Conservation (phyloP, 2,113 vertebrate genomes). For the Cottus gobio region DNA sequence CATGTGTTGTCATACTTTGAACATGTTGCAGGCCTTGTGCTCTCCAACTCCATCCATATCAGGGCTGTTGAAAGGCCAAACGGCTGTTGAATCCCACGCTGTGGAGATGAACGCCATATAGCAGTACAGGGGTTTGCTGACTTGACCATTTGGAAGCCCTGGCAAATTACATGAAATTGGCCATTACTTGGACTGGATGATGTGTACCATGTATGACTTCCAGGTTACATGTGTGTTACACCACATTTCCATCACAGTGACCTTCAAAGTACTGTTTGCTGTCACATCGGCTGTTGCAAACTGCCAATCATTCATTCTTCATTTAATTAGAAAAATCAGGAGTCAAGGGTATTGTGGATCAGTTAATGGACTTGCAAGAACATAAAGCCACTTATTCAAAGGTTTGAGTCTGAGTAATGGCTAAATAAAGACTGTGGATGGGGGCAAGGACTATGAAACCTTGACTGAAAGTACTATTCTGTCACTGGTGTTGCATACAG, state of each 20-base stretch:
- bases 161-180: constrained; percentile 34
- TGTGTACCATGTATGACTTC: constrained; percentile 25
- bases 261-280: constrained; percentile 59
- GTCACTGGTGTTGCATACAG: background rate
- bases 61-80: background rate
- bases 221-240: constrained; percentile 30
- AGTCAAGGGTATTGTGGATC: constrained; percentile 49
- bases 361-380: constrained; percentile 48
- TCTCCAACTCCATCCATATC: constrained; percentile 5
- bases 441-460: constrained; percentile 27
- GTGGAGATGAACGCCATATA: background rate
- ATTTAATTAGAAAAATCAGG: constrained; percentile 61
- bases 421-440: constrained; percentile 26
- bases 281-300: constrained; percentile 57
- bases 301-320: constrained; percentile 61
- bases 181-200: constrained; percentile 34
- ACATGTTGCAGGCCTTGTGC: constrained; percentile 19
- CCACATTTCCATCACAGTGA: constrained; percentile 51
- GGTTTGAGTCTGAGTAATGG: constrained; percentile 44
- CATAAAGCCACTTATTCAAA: constrained; percentile 48
- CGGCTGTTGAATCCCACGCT: background rate
- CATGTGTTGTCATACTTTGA: constrained; percentile 31
- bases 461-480: constrained; percentile 15
- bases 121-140: background rate
- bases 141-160: constrained; percentile 3